These are phyloP conservation scores for Lathronympha strigana DNA, from an alignment of 2,888 invertebrate species.

Conservation along the genomic window DNA sequence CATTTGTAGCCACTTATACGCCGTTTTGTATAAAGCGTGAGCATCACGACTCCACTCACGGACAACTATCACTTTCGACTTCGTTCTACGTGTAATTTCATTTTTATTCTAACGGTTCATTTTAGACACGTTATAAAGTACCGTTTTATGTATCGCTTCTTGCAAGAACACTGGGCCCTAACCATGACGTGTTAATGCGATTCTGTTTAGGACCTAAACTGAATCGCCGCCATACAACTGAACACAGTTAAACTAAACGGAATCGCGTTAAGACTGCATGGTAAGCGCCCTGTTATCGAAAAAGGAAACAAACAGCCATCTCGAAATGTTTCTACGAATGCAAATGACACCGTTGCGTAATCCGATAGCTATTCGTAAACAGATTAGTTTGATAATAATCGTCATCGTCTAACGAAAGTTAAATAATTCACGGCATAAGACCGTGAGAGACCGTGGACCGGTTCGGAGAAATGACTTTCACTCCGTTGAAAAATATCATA, in stretches of 20 bases:
- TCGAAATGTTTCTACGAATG: constrained; percentile 13
- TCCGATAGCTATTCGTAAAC: constrained; percentile 50
- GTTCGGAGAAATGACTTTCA: constrained; percentile 76
- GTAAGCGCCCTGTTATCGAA: background rate
- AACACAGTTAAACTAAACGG: no score
- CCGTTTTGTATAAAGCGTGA: background rate
- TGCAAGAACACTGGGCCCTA: no score
- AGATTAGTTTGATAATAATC: constrained; percentile 68
- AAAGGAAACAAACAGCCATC: background rate
- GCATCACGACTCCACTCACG: constrained; percentile 67
- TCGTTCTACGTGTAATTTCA: constrained; percentile 66
- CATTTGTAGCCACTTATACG: background rate
- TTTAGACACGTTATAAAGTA: constrained; percentile 46
- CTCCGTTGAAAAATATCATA: constrained; percentile 64
- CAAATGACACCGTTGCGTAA: constrained; percentile 50
- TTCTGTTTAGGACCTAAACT: no score
- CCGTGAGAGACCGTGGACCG: constrained; percentile 65
- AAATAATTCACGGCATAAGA: constrained; percentile 68
- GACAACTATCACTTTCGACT: constrained; percentile 74
- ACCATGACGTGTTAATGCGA: no score
- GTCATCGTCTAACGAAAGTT: constrained; percentile 65
- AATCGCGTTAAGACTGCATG: no score
- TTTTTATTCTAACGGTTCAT: constrained; percentile 64
- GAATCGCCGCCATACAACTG: no score
- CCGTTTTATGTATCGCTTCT: background rate